Evolutionary conservation across 2,888 invertebrate genomes (phyloP), one percentile per base, ranked within the genome.

Genomic region (Ennomos quercinarius): DNA sequence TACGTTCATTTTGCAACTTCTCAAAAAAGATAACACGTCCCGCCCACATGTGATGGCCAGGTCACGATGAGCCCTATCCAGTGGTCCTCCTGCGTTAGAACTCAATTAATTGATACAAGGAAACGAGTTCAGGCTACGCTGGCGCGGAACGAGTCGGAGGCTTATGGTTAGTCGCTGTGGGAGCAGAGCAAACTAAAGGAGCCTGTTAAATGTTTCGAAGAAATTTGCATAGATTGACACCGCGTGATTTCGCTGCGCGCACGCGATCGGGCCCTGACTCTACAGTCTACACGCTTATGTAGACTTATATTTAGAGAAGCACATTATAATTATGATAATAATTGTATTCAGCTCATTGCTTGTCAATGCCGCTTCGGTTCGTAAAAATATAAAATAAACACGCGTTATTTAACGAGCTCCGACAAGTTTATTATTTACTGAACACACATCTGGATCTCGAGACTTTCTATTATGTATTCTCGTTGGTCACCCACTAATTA

Each of bases 221-320:
- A 90, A 89, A 92, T 91, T 91, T 90, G 91, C 92, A 91, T 92
- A 91, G 90, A 91, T 91, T 86, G 88, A 86, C 84, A 84, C 83
- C 81, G 84, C 74, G 81, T 81, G 89, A 89, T 88, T 85, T 76
- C 74, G 78, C 73, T 69, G 72, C 71, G 77, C 78, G 81, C 81
- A 83, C 89, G 81, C 79, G 76, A 82, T 79, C 76, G 70, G 11
- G 60, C 72, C 71, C 66, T 67, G 66, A 68, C 73, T 71, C 67
- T 70, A 68, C 74, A 68, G 72, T 71, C 67, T 70, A 68, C 74
- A 76, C 76, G 73, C 58, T 74, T 77, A 77, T 70, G 67, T 68
- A 70, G 64, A 69, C 64, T 73, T 77, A 73, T 70, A 73, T 76
- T 75, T 69, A 77, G 66, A 71, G 63, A 70, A 74, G 68, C 70